These are phyloP conservation scores for Ptilorrhoa leucosticta DNA, from an alignment of 2,113 vertebrate species.

Conservation along the genomic window DNA sequence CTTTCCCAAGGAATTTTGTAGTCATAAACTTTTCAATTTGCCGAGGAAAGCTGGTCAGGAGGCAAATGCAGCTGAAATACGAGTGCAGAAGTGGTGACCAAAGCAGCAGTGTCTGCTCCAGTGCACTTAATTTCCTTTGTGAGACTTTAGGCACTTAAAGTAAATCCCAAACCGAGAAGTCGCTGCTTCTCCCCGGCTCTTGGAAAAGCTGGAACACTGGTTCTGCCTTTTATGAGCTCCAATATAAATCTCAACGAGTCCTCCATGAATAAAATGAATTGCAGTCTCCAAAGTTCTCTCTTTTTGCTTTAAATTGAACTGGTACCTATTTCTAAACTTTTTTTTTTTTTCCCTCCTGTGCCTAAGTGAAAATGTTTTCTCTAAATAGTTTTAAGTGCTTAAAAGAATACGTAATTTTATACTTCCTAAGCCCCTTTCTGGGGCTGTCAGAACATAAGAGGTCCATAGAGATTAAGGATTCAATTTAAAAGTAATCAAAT, in stretches of 20 bases:
- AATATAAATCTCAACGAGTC: not conserved
- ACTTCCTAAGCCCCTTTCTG: not conserved
- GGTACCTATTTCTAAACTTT: not conserved
- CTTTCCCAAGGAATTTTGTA: not conserved
- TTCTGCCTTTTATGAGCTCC: not conserved
- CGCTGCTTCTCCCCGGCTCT: not conserved
- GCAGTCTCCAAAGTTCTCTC: not conserved
- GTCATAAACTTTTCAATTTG: not conserved
- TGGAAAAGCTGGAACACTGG: not conserved
- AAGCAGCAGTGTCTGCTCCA: not conserved
- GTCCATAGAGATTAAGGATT: not conserved
- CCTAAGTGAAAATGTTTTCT: not conserved
- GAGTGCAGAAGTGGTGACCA: not conserved
- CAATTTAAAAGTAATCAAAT: conserved; percentile 13
- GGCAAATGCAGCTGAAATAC: not conserved
- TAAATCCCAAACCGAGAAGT: not conserved
- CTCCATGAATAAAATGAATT: not conserved
- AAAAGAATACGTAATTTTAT: not conserved
- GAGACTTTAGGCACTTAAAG: not conserved
- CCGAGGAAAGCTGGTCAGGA: not conserved
- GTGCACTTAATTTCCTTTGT: conserved; percentile 16
- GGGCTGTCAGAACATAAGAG: not conserved
- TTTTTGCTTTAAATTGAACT: not conserved
- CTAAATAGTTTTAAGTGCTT: not conserved
- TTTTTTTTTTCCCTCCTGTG: not conserved